Conservation (phyloP, 2,888 invertebrate species). For the Timandra comae region DNA sequence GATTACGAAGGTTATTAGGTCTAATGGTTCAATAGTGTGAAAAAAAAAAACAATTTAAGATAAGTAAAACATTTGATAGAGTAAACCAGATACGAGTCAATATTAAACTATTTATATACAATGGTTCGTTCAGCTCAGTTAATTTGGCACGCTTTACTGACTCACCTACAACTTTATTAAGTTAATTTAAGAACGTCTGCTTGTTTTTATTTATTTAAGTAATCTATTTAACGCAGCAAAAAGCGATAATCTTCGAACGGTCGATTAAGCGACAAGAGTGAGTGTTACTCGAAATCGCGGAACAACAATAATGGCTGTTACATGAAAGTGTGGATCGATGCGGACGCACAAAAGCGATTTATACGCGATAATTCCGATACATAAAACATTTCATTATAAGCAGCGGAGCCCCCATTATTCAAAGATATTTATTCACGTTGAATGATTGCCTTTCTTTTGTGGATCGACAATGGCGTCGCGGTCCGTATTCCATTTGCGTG, state of each 20-base stretch:
- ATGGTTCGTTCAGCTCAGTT: constrained; percentile 29
- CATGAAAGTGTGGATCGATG: constrained; percentile 36
- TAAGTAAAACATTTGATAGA: neutral
- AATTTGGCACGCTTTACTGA: constrained; percentile 30
- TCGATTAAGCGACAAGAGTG: constrained; percentile 29
- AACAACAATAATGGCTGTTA: constrained; percentile 33
- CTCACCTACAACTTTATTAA: constrained; percentile 24
- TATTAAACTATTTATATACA: constrained; percentile 15
- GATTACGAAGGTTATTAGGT: no score
- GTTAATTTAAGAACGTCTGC: constrained; percentile 23
- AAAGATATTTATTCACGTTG: constrained; percentile 76
- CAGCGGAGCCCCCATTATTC: constrained; percentile 65
- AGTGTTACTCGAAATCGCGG: constrained; percentile 25
- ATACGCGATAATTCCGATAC: constrained; percentile 65
- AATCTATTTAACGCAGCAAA: constrained; percentile 19
- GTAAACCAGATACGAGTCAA: constrained; percentile 2
- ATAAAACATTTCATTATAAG: constrained; percentile 73
- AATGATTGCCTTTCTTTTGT: constrained; percentile 76
- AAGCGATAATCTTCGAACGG: constrained; percentile 21
- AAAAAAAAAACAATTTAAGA: no score
- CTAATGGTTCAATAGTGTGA: no score
- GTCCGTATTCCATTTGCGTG: constrained; percentile 66
- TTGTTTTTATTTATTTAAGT: constrained; percentile 22
- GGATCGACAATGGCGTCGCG: constrained; percentile 65
- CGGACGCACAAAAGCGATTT: constrained; percentile 54